phyloP scores from a whole-genome alignment of 2,888 invertebrate species.

The Auanema sp. region DNA sequence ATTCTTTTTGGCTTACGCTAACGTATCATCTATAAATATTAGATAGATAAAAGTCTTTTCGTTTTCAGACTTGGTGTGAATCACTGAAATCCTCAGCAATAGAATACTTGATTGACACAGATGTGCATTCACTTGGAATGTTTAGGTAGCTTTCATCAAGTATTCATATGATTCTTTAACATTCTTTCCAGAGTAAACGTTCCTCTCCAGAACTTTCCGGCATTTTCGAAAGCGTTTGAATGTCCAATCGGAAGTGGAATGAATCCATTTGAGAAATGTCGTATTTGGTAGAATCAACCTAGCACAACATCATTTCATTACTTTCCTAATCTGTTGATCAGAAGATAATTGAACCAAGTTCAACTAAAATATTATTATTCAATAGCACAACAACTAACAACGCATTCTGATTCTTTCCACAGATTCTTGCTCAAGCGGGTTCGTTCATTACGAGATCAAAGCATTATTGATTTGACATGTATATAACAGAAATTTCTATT shows the following conservation, averaged over 20 bases:
- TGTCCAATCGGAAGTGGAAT: slow-evolving; percentile 61
- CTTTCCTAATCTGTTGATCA: too few species aligned
- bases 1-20: slow-evolving; percentile 67
- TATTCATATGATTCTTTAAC: not conserved
- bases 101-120: slow-evolving; percentile 52
- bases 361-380: too few species aligned
- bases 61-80: slow-evolving; percentile 56
- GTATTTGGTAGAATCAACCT: slow-evolving; percentile 46
- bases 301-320: too few species aligned
- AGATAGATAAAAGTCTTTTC: not conserved
- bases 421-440: too few species aligned
- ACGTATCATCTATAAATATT: slow-evolving; percentile 26
- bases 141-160: slow-evolving; percentile 29
- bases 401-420: too few species aligned
- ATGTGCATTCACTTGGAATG: slow-evolving; percentile 50
- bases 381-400: too few species aligned
- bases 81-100: slow-evolving; percentile 48
- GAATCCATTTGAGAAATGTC: slow-evolving; percentile 63
- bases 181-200: slow-evolving; percentile 52
- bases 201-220: slow-evolving; percentile 60
- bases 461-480: too few species aligned
- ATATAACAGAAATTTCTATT: too few species aligned
- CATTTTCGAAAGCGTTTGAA: slow-evolving; percentile 60
- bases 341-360: too few species aligned
- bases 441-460: too few species aligned